Conservation (phyloP, 1,140 invertebrate genomes). For the Caerostris extrusa region DNA sequence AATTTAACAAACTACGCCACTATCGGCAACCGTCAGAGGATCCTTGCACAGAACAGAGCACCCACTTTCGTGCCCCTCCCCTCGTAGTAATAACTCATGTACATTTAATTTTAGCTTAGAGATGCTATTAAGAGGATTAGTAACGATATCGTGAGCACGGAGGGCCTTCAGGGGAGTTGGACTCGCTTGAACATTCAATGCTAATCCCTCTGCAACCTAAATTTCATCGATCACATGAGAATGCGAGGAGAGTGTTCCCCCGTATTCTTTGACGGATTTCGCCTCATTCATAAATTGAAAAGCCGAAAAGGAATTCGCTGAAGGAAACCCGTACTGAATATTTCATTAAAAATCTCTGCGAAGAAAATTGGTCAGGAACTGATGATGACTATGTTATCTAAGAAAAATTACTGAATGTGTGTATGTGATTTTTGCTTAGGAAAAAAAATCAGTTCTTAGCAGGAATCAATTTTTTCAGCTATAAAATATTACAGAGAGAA, state of each 20-base stretch:
- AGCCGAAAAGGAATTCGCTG: constrained; percentile 10
- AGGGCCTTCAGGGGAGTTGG: constrained; percentile 14
- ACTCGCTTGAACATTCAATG: constrained; percentile 45
- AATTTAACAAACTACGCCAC: constrained; percentile 43
- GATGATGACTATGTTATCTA: too few species aligned
- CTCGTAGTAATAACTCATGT: constrained; percentile 74
- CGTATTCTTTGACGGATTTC: constrained; percentile 32
- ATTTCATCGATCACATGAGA: constrained; percentile 47
- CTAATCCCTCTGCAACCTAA: constrained; percentile 56
- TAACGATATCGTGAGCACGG: constrained; percentile 48
- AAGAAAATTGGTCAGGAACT: not conserved
- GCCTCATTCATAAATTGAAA: constrained; percentile 40
- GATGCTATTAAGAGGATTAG: constrained; percentile 72
- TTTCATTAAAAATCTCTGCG: not conserved
- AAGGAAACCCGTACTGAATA: not conserved
- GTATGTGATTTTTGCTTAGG: too few species aligned
- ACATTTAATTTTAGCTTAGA: constrained; percentile 75
- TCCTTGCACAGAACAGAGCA: not conserved
- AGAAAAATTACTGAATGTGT: too few species aligned
- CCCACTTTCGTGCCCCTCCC: not conserved
- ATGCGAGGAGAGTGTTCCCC: constrained; percentile 13
- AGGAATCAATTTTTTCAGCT: too few species aligned
- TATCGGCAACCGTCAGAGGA: constrained; percentile 67
- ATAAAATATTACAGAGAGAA: too few species aligned
- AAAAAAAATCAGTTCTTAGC: too few species aligned